Base-by-base conservation (phyloP, 2,797 vertebrate genomes). In the Pygocentrus nattereri region DNA sequence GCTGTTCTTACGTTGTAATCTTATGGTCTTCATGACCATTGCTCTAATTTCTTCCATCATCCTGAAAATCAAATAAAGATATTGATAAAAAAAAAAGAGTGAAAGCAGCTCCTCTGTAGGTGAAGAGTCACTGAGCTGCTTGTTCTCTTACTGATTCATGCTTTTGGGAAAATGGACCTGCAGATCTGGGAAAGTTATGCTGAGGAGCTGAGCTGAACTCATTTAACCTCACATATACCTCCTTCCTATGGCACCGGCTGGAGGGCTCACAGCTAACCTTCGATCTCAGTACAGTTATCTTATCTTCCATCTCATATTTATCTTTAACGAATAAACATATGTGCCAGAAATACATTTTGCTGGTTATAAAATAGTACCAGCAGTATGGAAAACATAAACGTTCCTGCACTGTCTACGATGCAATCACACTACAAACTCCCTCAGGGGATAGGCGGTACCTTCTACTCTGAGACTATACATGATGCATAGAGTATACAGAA, bases 61-160 rank as follows among this genome's bases (percentile, higher is more conserved):
- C n/a, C n/a, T n/a, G n/a, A n/a, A n/a, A n/a, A n/a, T n/a, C n/a
- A n/a, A n/a, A n/a, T n/a, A n/a, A n/a, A n/a, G n/a, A n/a, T n/a
- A n/a, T n/a, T n/a, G n/a, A n/a, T n/a, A n/a, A n/a, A n/a, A n/a
- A n/a, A n/a, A n/a, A n/a, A n/a, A n/a, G 10, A 4, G 34, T 3
- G 31, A 80, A 81, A 0, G 87, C 85, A 3, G 21, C 69, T 27
- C 78, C 73, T 68, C 75, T 86, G 72, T 88, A 83, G 0, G 73
- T 75, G 15, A 86, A 73, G 2, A 87, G 12, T 86, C 85, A 12
- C 77, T n/a, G 10, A 87, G 78, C 6, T 69, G 18, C 30, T 87
- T 86, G 41, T 82, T 81, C 30, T 85, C 80, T 30, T 86, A 68
- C 34, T 84, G 85, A 64, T 80, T 82, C 85, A 89, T 89, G 7